Conservation (phyloP, 2,797 vertebrate genomes). For the Urophycis tenuis region DNA sequence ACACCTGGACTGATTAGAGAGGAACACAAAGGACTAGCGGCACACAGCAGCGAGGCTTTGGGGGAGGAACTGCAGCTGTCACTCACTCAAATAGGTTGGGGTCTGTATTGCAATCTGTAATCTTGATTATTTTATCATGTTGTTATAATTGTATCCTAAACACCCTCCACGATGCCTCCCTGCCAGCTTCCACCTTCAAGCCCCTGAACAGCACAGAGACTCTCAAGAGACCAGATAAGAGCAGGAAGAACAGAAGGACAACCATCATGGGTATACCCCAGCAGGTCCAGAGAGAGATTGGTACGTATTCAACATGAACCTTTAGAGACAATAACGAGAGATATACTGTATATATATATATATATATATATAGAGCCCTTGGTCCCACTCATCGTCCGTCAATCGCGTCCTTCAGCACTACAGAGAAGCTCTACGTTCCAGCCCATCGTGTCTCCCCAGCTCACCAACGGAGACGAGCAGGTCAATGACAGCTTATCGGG, state of each 20-base stretch:
- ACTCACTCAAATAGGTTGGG: no score
- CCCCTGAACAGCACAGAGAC: slow-evolving; percentile 59
- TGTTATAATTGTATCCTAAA: background rate
- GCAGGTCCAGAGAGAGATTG: slow-evolving; percentile 91
- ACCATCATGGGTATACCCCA: slow-evolving; percentile 94
- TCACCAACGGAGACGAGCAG: slow-evolving; percentile 31
- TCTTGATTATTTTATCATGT: background rate
- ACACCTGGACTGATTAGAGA: background rate
- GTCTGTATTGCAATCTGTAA: background rate
- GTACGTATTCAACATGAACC: slow-evolving; percentile 58
- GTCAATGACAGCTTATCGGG: slow-evolving; percentile 42
- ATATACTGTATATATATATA: no score
- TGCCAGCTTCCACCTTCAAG: slow-evolving; percentile 73
- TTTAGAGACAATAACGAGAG: no score
- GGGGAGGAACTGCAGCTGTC: no score
- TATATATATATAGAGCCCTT: no score
- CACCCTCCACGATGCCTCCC: background rate
- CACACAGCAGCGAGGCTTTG: no score
- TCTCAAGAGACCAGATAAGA: slow-evolving; percentile 65
- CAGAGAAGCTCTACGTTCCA: slow-evolving; percentile 62
- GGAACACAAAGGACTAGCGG: background rate
- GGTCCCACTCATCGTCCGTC: background rate
- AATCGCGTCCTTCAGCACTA: slow-evolving; percentile 52
- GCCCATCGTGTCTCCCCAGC: slow-evolving; percentile 42
- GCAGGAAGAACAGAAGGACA: slow-evolving; percentile 80